Evolutionary conservation across 1,140 invertebrate species (phyloP).

Genomic region (Pseudomyrmex concolor): DNA sequence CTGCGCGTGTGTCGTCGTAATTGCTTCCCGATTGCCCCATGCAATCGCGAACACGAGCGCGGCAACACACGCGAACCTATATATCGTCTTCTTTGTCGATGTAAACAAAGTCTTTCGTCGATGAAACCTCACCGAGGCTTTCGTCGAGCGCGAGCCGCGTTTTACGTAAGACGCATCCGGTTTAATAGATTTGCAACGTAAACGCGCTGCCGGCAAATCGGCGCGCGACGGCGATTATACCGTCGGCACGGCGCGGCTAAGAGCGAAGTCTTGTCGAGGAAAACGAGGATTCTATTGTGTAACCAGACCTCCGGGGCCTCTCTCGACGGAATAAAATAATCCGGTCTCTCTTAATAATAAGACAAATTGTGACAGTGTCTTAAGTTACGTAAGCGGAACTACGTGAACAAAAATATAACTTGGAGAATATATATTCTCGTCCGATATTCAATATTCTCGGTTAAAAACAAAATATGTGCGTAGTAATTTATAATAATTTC

Average conservation of each 20-base stretch:
- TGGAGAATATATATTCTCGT: too few species aligned
- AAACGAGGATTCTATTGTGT: constrained; percentile 25
- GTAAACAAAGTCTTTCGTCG: constrained; percentile 3
- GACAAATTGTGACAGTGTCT: constrained; percentile 5
- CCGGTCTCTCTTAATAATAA: not conserved
- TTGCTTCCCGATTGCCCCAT: constrained; percentile 66
- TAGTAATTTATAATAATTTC: too few species aligned
- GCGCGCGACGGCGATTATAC: constrained; percentile 22
- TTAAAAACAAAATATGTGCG: too few species aligned
- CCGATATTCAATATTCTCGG: too few species aligned
- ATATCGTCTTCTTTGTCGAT: constrained; percentile 20
- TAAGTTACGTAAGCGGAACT: not conserved
- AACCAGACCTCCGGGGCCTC: constrained; percentile 12
- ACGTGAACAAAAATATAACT: too few species aligned
- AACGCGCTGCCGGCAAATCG: constrained; percentile 14
- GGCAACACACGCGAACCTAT: constrained; percentile 11
- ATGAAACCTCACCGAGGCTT: constrained; percentile 7
- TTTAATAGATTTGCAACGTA: constrained; percentile 58
- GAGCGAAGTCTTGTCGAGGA: constrained; percentile 41
- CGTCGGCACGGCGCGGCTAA: not conserved
- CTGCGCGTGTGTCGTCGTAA: constrained; percentile 56
- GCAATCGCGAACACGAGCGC: constrained; percentile 9
- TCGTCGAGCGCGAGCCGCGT: not conserved
- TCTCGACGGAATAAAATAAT: constrained; percentile 18
- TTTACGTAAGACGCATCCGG: constrained; percentile 67